Evolutionary conservation across 2,797 vertebrate genomes (phyloP).

Genomic region (Coilia nasus): DNA sequence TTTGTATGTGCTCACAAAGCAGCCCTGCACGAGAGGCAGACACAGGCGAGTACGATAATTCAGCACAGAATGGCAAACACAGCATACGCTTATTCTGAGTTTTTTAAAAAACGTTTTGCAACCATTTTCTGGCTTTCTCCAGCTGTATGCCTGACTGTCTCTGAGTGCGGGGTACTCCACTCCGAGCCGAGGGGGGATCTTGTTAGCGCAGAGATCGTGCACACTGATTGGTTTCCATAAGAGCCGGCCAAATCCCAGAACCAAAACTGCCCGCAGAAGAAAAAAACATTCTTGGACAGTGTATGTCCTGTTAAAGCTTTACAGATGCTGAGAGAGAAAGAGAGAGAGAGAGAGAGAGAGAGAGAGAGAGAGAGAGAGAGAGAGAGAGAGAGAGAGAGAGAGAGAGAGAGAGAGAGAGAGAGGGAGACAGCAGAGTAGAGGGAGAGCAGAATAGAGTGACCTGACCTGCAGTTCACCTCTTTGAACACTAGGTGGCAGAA

Average conservation of each 20-base stretch:
- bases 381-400: too few relatives aligned
- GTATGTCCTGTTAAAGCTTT: background rate
- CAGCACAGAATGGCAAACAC: too few relatives aligned
- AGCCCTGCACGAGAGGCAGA: too few relatives aligned
- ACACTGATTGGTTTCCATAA: background rate
- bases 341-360: too few relatives aligned
- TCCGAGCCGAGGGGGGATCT: background rate
- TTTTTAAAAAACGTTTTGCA: background rate
- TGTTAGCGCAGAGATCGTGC: background rate
- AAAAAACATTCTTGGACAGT: background rate
- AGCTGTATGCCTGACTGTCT: background rate
- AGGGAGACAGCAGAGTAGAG: too few relatives aligned
- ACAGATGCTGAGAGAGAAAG: background rate
- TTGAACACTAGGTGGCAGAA: conserved; percentile 7
- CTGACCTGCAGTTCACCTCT: background rate
- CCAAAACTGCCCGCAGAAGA: background rate
- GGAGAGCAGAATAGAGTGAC: background rate
- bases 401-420: too few relatives aligned
- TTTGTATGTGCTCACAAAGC: too few relatives aligned
- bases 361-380: too few relatives aligned
- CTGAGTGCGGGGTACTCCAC: background rate
- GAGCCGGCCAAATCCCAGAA: background rate
- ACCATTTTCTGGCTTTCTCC: background rate
- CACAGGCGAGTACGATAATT: too few relatives aligned
- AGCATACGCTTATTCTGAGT: too few relatives aligned